Evolutionary conservation across 2,113 vertebrate genomes (phyloP).

Genomic region (Upupa epops): DNA sequence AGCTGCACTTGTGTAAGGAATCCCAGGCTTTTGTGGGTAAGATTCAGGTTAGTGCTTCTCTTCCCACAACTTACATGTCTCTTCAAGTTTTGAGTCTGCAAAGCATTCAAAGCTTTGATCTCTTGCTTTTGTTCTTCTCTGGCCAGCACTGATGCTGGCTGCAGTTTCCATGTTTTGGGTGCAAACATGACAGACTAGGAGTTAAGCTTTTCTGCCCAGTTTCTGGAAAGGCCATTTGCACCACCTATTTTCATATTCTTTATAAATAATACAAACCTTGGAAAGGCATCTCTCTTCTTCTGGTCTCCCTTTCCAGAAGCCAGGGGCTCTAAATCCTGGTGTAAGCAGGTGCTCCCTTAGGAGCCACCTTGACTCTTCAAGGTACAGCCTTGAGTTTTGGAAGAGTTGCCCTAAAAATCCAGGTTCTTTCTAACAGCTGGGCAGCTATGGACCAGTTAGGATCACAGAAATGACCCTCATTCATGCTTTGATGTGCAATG

Average conservation of each 20-base stretch:
- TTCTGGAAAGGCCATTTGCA: neutral
- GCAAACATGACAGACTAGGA: neutral
- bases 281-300: neutral
- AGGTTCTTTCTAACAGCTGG: neutral
- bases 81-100: neutral
- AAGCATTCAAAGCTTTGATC: neutral
- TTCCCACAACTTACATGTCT: neutral
- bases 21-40: neutral
- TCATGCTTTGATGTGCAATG: neutral
- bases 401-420: neutral
- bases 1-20: neutral
- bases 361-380: neutral
- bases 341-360: neutral
- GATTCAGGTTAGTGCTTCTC: neutral
- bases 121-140: neutral
- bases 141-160: neutral
- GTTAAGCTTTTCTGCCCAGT: neutral
- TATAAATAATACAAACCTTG: neutral
- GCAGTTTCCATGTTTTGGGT: neutral
- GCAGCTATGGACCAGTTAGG: neutral
- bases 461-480: neutral
- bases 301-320: neutral
- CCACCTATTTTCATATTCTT: neutral
- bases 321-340: neutral
- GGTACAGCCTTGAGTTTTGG: neutral